These are phyloP conservation scores for Mionectes macconnelli DNA, from an alignment of 2,113 vertebrate species.

Conservation along the genomic window DNA sequence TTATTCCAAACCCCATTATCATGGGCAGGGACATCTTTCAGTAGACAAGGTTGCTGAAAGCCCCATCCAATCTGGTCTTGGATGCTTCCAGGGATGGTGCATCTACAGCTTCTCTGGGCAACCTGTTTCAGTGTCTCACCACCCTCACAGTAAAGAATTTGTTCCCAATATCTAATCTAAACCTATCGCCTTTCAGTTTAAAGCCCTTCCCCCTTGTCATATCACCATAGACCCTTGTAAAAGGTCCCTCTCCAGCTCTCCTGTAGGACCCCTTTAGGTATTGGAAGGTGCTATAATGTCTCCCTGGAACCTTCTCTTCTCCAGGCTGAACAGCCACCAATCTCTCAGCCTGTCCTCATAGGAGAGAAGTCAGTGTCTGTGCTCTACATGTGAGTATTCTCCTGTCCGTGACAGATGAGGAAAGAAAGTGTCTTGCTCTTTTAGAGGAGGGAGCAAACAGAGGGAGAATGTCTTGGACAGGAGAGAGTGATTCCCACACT, in stretches of 20 bases:
- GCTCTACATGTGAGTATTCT: background rate
- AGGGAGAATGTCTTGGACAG: background rate
- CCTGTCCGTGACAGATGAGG: background rate
- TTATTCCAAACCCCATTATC: accelerated
- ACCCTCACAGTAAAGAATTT: background rate
- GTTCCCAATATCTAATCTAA: background rate
- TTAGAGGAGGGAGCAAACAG: background rate
- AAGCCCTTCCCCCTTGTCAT: background rate
- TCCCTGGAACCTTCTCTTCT: background rate
- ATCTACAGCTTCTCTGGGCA: background rate
- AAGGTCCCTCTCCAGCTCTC: background rate
- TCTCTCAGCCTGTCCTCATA: background rate
- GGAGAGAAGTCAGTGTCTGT: background rate
- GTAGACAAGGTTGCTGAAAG: background rate
- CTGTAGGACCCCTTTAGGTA: background rate
- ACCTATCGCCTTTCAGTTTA: background rate
- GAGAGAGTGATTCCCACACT: background rate
- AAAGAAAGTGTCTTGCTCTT: background rate
- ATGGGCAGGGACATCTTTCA: background rate
- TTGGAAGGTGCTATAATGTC: background rate
- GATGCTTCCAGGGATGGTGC: background rate
- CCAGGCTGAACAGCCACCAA: background rate
- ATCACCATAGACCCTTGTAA: background rate
- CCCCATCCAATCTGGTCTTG: background rate
- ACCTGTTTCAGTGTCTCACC: background rate